A percentile compares a stretch with the other conserved stretches of the same genome.
These are phyloP conservation scores for Tetrapedia diversipes DNA, from an alignment of 2,888 invertebrate species.

Conservation along the genomic window DNA sequence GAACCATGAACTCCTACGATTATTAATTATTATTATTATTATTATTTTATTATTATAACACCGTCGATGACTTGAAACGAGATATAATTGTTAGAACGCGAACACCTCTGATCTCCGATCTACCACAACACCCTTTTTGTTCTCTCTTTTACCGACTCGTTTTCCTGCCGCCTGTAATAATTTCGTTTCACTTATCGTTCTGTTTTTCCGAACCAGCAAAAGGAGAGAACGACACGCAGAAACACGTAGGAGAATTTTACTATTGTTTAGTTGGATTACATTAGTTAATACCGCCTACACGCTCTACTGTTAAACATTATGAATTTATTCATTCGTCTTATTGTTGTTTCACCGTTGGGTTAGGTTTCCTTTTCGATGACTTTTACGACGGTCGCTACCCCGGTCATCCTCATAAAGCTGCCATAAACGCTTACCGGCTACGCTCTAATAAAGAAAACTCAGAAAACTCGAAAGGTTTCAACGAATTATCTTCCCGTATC, in stretches of 20 bases:
- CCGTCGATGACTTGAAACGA: conserved; percentile 28
- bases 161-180: conserved; percentile 39
- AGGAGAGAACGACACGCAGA: conserved; percentile 7
- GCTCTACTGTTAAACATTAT: conserved; percentile 66
- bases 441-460: conserved; percentile 56
- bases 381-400: conserved; percentile 66
- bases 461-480: conserved; percentile 54
- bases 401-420: conserved; percentile 73
- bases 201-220: conserved; percentile 8
- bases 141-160: conserved; percentile 51
- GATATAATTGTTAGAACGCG: conserved; percentile 40
- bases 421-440: conserved; percentile 75
- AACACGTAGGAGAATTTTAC: conserved; percentile 36
- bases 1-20: conserved; percentile 35
- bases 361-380: conserved; percentile 69
- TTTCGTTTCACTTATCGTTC: conserved; percentile 6
- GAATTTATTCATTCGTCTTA: conserved; percentile 63
- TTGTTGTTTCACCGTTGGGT: conserved; percentile 72
- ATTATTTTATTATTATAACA: conserved; percentile 35
- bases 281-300: conserved; percentile 64
- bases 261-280: conserved; percentile 62
- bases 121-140: conserved; percentile 52
- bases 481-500: conserved; percentile 56
- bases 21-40: conserved; percentile 27
- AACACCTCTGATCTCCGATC: conserved; percentile 62